Percentiles rank a stretch among this genome's conserved stretches.
These are phyloP conservation scores for Rhorus exstirpatorius DNA, from an alignment of 2,888 invertebrate genomes.

Conservation along the genomic window DNA sequence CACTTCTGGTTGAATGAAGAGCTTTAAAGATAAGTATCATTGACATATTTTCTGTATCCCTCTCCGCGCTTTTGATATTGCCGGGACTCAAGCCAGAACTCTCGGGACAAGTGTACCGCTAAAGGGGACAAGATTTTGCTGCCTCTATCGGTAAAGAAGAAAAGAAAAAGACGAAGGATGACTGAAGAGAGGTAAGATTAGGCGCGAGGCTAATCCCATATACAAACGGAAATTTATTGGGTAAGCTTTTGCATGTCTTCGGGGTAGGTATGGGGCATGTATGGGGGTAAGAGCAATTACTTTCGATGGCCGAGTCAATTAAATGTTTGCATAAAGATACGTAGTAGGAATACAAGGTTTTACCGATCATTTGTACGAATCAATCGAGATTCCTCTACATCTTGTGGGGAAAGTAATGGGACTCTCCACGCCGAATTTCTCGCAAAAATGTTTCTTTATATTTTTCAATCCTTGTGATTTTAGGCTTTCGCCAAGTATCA, in stretches of 20 bases:
- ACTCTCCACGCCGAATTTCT: no score
- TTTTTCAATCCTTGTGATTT: no score
- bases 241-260: slow-evolving; percentile 20
- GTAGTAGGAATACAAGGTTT: no score
- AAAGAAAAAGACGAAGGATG: neutral
- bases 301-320: neutral
- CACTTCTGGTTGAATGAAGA: slow-evolving; percentile 78
- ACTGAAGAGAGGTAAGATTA: neutral
- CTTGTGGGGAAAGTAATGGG: no score
- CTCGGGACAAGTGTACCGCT: neutral
- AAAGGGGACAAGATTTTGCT: neutral
- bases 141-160: slow-evolving; percentile 8
- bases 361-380: no score
- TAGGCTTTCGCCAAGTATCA: no score
- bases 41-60: slow-evolving; percentile 79
- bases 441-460: no score
- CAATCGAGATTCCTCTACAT: no score
- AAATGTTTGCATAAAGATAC: neutral
- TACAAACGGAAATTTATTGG: slow-evolving; percentile 18
- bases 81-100: slow-evolving; percentile 9
- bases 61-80: neutral
- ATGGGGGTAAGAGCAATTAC: neutral
- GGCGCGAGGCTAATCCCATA: slow-evolving; percentile 17
- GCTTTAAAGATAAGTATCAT: slow-evolving; percentile 82
- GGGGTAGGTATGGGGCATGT: neutral